Conservation (phyloP, 64 coral and sea anemone species). For the Pocillopora verrucosa region DNA sequence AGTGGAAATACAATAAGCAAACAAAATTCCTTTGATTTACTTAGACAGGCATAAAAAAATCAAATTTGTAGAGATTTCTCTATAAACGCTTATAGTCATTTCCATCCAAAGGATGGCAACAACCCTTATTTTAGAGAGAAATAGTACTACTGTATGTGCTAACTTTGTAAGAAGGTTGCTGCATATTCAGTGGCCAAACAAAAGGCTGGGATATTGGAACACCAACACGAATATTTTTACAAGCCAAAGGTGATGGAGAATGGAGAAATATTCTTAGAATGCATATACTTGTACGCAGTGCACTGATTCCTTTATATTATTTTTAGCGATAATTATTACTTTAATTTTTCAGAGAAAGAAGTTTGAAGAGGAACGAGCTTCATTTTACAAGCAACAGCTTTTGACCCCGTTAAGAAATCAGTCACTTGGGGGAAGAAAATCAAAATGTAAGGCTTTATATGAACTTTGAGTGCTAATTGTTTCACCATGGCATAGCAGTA, state of each 20-base stretch:
- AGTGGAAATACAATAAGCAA: background rate
- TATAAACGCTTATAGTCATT: no score
- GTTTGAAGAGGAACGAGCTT: constrained; percentile 64
- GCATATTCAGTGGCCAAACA: no score
- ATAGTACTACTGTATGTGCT: no score
- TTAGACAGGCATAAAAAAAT: background rate
- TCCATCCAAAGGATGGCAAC: background rate
- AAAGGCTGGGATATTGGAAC: no score
- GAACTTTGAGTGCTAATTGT: no score
- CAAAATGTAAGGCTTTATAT: constrained; percentile 35
- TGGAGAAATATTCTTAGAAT: background rate
- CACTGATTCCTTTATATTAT: background rate
- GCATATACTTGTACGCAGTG: background rate
- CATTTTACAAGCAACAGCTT: constrained; percentile 51
- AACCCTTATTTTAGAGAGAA: no score
- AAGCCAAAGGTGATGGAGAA: no score
- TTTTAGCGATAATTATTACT: background rate
- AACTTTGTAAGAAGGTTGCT: no score
- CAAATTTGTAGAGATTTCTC: no score
- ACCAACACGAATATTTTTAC: no score
- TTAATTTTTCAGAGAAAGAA: constrained; percentile 42
- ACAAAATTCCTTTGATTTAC: background rate
- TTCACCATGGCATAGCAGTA: no score
- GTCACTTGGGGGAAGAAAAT: constrained; percentile 1
- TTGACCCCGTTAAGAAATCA: constrained; percentile 49